A percentile compares a stretch with the other conserved stretches of the same genome.
phyloP scores from a whole-genome alignment of 2,797 vertebrate species.

The Pseudochirops cupreus region DNA sequence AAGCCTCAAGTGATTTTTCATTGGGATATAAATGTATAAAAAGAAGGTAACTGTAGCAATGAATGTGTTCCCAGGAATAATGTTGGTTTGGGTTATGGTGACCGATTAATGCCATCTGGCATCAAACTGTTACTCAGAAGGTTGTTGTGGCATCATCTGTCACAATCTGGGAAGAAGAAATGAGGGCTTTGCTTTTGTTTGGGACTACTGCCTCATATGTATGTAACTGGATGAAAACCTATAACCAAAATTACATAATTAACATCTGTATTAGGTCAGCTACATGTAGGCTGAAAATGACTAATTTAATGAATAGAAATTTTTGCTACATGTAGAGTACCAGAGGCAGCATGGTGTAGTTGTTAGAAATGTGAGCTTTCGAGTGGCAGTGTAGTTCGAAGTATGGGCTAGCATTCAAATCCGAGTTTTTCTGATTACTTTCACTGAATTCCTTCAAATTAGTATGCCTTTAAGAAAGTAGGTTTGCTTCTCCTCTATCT shows the following conservation, averaged over 20 bases:
- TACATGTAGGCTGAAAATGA: background rate
- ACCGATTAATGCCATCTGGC: constrained; percentile 16
- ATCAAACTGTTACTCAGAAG: background rate
- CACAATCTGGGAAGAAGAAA: constrained; percentile 35
- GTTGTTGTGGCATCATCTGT: background rate
- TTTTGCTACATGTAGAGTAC: background rate
- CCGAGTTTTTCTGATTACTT: background rate
- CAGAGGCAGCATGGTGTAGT: background rate
- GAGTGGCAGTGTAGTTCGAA: background rate
- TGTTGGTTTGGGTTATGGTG: background rate
- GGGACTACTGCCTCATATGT: background rate
- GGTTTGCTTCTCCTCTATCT: background rate
- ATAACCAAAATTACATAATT: background rate
- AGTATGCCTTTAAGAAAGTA: background rate
- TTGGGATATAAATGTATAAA: background rate
- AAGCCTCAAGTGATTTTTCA: background rate
- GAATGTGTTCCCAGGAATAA: background rate
- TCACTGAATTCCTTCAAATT: background rate
- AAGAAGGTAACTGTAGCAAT: background rate
- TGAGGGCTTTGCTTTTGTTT: background rate
- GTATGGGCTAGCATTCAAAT: background rate
- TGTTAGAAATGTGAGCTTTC: background rate
- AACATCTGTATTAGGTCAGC: background rate
- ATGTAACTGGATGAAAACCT: background rate
- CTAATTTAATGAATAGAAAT: background rate